Percentiles rank a stretch among this genome's conserved stretches.
phyloP scores from a whole-genome alignment of 2,888 invertebrate species.

The Rhorus exstirpatorius region DNA sequence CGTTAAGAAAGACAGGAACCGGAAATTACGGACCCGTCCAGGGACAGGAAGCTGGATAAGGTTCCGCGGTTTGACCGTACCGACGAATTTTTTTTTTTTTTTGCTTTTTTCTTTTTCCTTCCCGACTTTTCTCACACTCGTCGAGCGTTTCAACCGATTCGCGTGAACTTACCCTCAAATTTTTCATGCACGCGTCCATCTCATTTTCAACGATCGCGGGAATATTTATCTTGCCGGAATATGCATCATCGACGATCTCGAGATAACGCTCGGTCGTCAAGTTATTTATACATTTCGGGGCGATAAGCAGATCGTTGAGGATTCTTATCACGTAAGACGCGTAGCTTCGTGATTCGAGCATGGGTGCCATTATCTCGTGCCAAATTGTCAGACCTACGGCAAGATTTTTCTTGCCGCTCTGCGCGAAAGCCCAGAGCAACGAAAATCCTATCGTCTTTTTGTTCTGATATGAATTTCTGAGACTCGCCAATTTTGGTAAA shows the following conservation, averaged over 20 bases:
- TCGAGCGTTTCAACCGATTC: too few species aligned
- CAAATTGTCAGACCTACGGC: slow-evolving; percentile 91
- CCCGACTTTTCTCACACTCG: too few species aligned
- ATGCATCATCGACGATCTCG: slow-evolving; percentile 88
- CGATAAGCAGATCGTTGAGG: slow-evolving; percentile 87
- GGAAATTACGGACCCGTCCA: too few species aligned
- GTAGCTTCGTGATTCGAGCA: slow-evolving; percentile 91
- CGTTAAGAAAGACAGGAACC: too few species aligned
- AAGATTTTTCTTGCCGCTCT: slow-evolving; percentile 90
- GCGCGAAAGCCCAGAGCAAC: slow-evolving; percentile 92
- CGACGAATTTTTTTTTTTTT: too few species aligned
- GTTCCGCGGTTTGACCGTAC: too few species aligned
- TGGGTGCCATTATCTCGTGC: slow-evolving; percentile 91
- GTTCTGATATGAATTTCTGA: slow-evolving; percentile 92
- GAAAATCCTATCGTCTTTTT: slow-evolving; percentile 91
- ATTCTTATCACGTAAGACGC: slow-evolving; percentile 89
- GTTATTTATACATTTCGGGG: slow-evolving; percentile 84
- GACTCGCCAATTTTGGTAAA: slow-evolving; percentile 88
- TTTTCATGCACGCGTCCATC: slow-evolving; percentile 87
- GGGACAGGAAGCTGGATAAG: too few species aligned
- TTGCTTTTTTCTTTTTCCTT: too few species aligned
- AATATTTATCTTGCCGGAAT: slow-evolving; percentile 87
- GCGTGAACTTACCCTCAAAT: slow-evolving; percentile 87
- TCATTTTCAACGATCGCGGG: slow-evolving; percentile 88
- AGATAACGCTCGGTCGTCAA: slow-evolving; percentile 88